Base-by-base conservation (phyloP, 2,113 vertebrate species). In the Toxostoma redivivum region DNA sequence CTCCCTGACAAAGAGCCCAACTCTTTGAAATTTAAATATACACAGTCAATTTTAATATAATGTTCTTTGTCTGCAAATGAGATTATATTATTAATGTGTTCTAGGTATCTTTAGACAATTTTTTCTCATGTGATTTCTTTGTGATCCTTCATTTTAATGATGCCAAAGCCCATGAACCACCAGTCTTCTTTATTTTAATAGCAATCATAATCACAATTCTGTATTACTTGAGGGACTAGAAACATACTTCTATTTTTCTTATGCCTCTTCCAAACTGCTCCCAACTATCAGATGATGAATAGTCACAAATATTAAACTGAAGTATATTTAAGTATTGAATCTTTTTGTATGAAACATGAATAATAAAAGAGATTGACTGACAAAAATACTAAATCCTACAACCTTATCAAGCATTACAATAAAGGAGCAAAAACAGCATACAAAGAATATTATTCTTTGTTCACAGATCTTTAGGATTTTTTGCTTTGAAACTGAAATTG, bases 401-500 rank as follows among this genome's bases (percentile, higher is more conserved):
- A 62, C 31, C 31, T 92, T 79, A 67, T 25, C 18, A 74, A 87
- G 24, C 33, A 28, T 58, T 58, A 70, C 0, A 3, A 81, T 76
- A 91, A 89, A 89, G 24, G 5, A 31, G 2, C 4, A 88, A 88
- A 94, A 85, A 16, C 30, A 74, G 3, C 21, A 81, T 9, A 53
- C 83, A 84, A 86, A 45, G 4, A 12, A 73, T 74, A 47, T 78
- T 62, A 54, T 53, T 73, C 71, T 89, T 86, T 95, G 37, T 78
- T 92, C 90, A 74, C 18, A 80, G 50, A 67, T 70, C 33, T 86
- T 92, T 71, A 66, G 44, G 28, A 51, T 51, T 73, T 30, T 95
- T 95, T 94, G 24, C 54, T 94, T 95, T 95, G 79, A 97, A 94
- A 67, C 21, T 37, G 37, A 77, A 77, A 8, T 60, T 90, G 9